Evolutionary conservation across 53 echinoderm and acorn worm genomes (phyloP).

Genomic region (Echinarachnius parma): DNA sequence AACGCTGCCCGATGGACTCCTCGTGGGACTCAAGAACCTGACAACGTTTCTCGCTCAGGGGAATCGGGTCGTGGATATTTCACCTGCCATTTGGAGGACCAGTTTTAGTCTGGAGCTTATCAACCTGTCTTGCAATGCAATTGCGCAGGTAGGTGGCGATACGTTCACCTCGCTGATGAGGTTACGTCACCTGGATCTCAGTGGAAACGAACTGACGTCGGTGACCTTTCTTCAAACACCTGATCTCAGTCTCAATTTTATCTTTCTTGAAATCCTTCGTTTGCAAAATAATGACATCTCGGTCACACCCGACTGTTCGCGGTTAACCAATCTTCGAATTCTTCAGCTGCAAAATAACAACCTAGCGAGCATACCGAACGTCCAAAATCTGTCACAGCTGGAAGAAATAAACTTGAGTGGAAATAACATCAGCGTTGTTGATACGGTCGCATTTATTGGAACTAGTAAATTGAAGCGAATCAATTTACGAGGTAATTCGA

Average conservation of each 20-base stretch:
- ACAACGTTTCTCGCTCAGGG: slow-evolving; percentile 40
- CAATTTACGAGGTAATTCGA: slow-evolving; percentile 29
- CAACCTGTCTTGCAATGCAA: slow-evolving; percentile 30
- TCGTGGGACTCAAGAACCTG: slow-evolving; percentile 13
- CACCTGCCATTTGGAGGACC: slow-evolving; percentile 16
- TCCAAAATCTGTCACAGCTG: slow-evolving; percentile 17
- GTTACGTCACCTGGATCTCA: slow-evolving; percentile 35
- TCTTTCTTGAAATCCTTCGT: slow-evolving; percentile 26
- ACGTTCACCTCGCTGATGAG: slow-evolving; percentile 15
- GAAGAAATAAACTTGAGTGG: slow-evolving; percentile 28
- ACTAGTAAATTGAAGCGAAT: background rate
- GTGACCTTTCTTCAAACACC: slow-evolving; percentile 19
- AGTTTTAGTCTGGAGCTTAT: slow-evolving; percentile 22
- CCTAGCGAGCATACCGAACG: slow-evolving; percentile 11
- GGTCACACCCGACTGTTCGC: background rate
- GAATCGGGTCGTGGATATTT: slow-evolving; percentile 35
- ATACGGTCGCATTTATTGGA: slow-evolving; percentile 11
- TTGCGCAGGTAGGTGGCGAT: slow-evolving; percentile 6
- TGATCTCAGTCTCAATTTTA: slow-evolving; percentile 16
- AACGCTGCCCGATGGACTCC: slow-evolving; percentile 10
- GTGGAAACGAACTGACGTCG: slow-evolving; percentile 31
- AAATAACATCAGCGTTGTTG: slow-evolving; percentile 32
- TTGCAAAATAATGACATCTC: slow-evolving; percentile 18
- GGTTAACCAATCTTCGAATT: slow-evolving; percentile 10
- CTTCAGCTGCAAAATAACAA: slow-evolving; percentile 21